Evolutionary conservation across 2,113 vertebrate species (phyloP).

Genomic region (Actinemys pallida): DNA sequence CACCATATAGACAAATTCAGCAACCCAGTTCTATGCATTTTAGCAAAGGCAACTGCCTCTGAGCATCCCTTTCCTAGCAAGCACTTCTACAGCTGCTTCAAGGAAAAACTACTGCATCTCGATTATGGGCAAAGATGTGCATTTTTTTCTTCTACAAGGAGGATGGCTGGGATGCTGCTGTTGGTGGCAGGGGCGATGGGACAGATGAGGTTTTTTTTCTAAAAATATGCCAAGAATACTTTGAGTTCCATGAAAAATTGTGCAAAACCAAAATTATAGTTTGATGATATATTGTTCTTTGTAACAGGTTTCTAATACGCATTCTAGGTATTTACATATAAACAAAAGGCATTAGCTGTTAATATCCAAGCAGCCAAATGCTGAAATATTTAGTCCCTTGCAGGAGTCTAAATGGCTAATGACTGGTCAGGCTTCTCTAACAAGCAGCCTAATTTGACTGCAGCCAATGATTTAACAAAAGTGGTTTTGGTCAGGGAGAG

Average conservation of each 20-base stretch:
- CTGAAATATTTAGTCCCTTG: conserved; percentile 43
- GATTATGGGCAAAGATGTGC: background rate
- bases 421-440: conserved; percentile 39
- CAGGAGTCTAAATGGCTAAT: conserved; percentile 62
- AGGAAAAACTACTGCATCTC: background rate
- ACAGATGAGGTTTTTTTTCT: background rate
- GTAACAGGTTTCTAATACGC: background rate
- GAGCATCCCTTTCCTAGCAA: background rate
- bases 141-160: background rate
- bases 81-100: background rate
- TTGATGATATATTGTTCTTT: background rate
- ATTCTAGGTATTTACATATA: background rate
- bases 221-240: background rate
- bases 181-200: background rate
- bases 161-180: background rate
- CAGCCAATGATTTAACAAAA: conserved; percentile 32
- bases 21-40: background rate
- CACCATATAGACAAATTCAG: background rate
- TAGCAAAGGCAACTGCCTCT: background rate
- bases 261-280: background rate
- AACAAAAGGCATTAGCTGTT: background rate
- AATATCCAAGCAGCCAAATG: conserved; percentile 27
- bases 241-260: background rate
- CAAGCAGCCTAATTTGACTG: conserved; percentile 61
- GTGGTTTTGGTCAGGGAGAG: conserved; percentile 42